Percentiles rank a stretch among this genome's conserved stretches.
Conservation (phyloP, 2,888 invertebrate species). For the Ichneumoninae sp. region DNA sequence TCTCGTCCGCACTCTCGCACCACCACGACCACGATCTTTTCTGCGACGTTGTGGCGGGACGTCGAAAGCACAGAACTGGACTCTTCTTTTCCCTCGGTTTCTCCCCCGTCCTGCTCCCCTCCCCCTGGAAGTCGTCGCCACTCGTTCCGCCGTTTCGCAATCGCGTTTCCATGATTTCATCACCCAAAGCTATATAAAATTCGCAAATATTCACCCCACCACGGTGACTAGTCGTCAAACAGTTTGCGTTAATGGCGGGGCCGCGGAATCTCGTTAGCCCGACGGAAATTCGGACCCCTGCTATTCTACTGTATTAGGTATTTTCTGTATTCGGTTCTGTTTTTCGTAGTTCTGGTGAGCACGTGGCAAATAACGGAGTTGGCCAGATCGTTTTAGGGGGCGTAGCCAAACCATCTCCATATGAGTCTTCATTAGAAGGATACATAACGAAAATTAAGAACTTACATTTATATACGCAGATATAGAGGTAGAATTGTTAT, state of each 20-base stretch:
- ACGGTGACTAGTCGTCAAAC: background rate
- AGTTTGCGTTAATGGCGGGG: background rate
- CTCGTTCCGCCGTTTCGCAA: constrained; percentile 14
- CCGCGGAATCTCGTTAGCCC: background rate
- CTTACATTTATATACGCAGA: too few species aligned
- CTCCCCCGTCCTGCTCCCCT: background rate
- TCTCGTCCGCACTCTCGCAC: constrained; percentile 36
- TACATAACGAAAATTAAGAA: too few species aligned
- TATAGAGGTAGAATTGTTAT: background rate
- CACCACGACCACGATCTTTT: constrained; percentile 26
- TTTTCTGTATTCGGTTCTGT: background rate
- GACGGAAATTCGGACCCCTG: background rate
- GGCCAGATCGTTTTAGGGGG: too few species aligned
- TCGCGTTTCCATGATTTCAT: constrained; percentile 49
- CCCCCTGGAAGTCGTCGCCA: background rate
- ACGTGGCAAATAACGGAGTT: background rate
- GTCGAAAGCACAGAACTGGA: constrained; percentile 14
- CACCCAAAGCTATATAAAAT: constrained; percentile 33
- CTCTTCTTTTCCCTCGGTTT: constrained; percentile 15
- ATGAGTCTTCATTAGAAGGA: too few species aligned
- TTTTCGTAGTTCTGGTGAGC: background rate
- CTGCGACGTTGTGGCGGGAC: constrained; percentile 19
- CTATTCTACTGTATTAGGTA: background rate
- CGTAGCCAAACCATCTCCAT: too few species aligned
- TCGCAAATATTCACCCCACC: constrained; percentile 5